These are phyloP conservation scores for Neocrepidodera transversa DNA, from an alignment of 2,888 invertebrate genomes.

Conservation along the genomic window DNA sequence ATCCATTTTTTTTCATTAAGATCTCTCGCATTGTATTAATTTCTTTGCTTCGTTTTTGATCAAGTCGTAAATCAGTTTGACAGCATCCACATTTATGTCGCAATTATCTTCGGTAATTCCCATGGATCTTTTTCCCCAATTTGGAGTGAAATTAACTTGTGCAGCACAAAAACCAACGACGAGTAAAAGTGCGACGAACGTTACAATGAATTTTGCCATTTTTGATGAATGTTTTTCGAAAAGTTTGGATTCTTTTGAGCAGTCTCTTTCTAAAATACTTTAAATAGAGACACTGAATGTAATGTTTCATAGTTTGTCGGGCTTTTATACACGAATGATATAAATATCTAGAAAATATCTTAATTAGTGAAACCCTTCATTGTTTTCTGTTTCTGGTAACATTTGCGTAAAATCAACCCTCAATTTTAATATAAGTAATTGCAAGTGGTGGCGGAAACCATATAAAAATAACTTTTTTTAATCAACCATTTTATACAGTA, in stretches of 20 bases:
- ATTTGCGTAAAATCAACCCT: neutral
- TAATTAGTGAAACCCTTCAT: neutral
- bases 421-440: neutral
- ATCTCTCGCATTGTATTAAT: neutral
- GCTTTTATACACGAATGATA: neutral
- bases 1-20: neutral
- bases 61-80: slow-evolving; percentile 7
- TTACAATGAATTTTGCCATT: neutral
- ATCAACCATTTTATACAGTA: too few species aligned
- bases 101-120: neutral
- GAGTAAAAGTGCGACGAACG: neutral
- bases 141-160: slow-evolving; percentile 5
- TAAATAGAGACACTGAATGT: neutral
- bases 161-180: slow-evolving; percentile 2
- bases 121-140: slow-evolving; percentile 7
- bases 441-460: neutral
- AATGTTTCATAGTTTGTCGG: neutral
- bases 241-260: neutral
- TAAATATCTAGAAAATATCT: neutral
- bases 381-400: neutral
- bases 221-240: neutral
- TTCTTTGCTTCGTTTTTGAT: slow-evolving; percentile 2
- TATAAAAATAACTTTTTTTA: neutral
- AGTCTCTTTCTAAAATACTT: neutral
- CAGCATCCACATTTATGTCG: slow-evolving; percentile 1